These are phyloP conservation scores for Limenitis arthemis DNA, from an alignment of 2,888 invertebrate genomes.

Conservation along the genomic window DNA sequence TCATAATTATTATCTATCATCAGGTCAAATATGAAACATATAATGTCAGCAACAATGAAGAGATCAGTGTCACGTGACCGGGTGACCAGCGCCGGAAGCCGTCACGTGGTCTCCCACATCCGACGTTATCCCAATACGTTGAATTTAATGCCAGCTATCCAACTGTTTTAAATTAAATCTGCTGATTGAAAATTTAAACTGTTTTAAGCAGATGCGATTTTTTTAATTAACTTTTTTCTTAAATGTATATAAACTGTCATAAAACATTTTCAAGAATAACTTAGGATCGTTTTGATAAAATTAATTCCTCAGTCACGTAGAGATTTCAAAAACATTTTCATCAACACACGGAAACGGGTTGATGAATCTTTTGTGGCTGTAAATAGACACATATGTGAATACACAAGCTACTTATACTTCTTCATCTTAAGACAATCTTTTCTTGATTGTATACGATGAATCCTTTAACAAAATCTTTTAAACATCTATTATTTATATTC, in stretches of 20 bases:
- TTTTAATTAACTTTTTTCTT: too few species aligned
- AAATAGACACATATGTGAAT: too few species aligned
- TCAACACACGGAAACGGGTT: too few species aligned
- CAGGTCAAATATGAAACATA: not conserved
- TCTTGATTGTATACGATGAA: not conserved
- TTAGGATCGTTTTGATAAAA: too few species aligned
- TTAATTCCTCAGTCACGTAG: too few species aligned
- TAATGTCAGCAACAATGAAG: constrained; percentile 28
- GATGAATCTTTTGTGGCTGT: too few species aligned
- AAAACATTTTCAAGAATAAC: too few species aligned
- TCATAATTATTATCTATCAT: too few species aligned
- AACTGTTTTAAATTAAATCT: constrained; percentile 17
- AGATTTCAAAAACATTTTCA: too few species aligned
- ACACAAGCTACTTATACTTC: too few species aligned
- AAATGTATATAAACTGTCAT: too few species aligned
- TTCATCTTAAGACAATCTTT: too few species aligned
- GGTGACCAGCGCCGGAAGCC: constrained; percentile 43
- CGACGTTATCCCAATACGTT: constrained; percentile 43
- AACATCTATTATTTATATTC: constrained; percentile 5
- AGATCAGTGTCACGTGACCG: constrained; percentile 52
- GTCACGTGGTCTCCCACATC: constrained; percentile 53
- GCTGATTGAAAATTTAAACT: constrained; percentile 4
- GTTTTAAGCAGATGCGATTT: not conserved
- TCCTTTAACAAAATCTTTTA: not conserved
- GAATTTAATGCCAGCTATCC: constrained; percentile 16